phyloP scores from a whole-genome alignment of 2,888 invertebrate species.

The Anodontia alba region DNA sequence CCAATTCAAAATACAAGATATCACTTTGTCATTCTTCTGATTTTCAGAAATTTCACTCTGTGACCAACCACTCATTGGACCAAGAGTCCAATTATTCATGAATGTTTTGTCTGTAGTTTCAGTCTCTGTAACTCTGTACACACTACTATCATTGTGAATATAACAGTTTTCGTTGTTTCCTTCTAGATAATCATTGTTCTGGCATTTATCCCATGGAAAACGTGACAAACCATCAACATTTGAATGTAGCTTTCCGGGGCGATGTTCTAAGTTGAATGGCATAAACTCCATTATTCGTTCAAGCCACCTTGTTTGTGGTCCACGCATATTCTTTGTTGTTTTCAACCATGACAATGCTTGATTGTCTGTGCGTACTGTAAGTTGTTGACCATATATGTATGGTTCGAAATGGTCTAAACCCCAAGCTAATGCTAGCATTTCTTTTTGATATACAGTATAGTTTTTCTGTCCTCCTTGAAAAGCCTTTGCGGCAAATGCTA shows the following conservation, averaged over 20 bases:
- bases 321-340: neutral
- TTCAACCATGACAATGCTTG: neutral
- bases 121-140: neutral
- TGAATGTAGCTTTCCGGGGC: neutral
- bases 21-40: neutral
- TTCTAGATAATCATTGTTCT: too few species aligned
- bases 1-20: neutral
- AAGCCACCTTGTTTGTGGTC: neutral
- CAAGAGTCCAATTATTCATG: neutral
- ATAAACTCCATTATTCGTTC: constrained; percentile 15
- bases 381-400: constrained; percentile 17
- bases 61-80: constrained; percentile 2
- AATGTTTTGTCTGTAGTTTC: neutral
- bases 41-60: neutral
- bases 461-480: constrained; percentile 20
- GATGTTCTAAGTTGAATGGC: constrained; percentile 13
- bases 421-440: constrained; percentile 13
- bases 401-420: constrained; percentile 15
- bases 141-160: neutral
- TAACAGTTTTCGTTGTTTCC: neutral
- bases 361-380: constrained; percentile 29
- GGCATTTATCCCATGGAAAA: neutral
- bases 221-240: neutral
- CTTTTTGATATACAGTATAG: constrained; percentile 29
- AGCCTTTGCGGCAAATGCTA: constrained; percentile 29